Evolutionary conservation across 2,113 vertebrate species (phyloP).

Genomic region (Pao palembangensis): DNA sequence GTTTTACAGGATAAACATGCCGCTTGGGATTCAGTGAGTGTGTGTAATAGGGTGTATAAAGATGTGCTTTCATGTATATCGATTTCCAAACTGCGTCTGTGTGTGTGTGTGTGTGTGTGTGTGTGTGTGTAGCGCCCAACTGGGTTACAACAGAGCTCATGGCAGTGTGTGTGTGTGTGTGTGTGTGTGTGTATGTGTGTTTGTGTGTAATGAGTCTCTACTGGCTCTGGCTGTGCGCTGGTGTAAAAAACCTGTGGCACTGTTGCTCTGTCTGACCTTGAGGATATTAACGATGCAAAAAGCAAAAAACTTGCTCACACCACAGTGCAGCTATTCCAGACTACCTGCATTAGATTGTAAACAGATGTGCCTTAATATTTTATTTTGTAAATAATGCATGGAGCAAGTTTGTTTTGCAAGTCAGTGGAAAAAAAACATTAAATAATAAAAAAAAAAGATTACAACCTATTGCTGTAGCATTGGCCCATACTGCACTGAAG

Average conservation of each 20-base stretch:
- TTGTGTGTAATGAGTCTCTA: slow-evolving; percentile 64
- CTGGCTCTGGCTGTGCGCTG: slow-evolving; percentile 36
- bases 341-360: slow-evolving; percentile 27
- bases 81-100: slow-evolving; percentile 3
- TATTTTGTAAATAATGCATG: slow-evolving; percentile 57
- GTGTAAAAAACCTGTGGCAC: slow-evolving; percentile 58
- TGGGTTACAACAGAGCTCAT: no score
- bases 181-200: slow-evolving; percentile 14
- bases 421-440: no score
- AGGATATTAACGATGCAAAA: slow-evolving; percentile 21
- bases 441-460: neutral
- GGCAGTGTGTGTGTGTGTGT: no score
- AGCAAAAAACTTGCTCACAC: slow-evolving; percentile 27
- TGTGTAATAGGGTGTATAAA: slow-evolving; percentile 4
- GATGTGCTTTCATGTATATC: slow-evolving; percentile 16
- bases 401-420: no score
- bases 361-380: slow-evolving; percentile 53
- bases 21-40: neutral
- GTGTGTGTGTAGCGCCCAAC: no score
- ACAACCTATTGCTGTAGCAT: slow-evolving; percentile 6
- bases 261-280: slow-evolving; percentile 60
- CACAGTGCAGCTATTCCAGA: slow-evolving; percentile 12
- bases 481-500: slow-evolving; percentile 47
- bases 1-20: neutral
- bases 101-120: slow-evolving; percentile 38